Evolutionary conservation across 2,888 invertebrate species (phyloP).

Genomic region (Agrochola lychnidis): DNA sequence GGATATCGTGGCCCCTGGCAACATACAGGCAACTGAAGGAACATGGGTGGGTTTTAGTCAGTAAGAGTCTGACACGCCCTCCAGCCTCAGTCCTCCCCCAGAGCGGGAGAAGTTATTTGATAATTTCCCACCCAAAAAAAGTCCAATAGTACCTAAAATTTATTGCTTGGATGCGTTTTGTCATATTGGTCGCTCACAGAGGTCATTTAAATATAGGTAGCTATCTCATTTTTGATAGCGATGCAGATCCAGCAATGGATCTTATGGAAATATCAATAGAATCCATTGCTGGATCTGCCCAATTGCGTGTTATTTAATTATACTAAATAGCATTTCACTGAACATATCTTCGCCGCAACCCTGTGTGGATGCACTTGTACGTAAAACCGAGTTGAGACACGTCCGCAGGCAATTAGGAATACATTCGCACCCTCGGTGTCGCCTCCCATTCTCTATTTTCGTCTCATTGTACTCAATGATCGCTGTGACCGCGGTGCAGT

Average conservation of each 20-base stretch:
- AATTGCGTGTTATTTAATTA: no score
- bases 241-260: neutral
- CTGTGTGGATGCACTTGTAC: conserved; percentile 66
- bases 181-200: neutral
- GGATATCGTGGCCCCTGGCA: no score
- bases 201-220: neutral
- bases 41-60: no score
- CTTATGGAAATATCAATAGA: no score
- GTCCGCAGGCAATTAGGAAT: conserved; percentile 79
- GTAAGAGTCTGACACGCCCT: no score
- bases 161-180: neutral
- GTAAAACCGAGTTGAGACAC: conserved; percentile 78
- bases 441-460: conserved; percentile 68
- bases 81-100: no score
- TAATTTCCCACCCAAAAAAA: no score
- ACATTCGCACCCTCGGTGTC: conserved; percentile 73
- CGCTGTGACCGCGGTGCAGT: conserved; percentile 44
- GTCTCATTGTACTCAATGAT: conserved; percentile 62
- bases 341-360: conserved; percentile 44
- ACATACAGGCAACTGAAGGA: no score
- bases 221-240: neutral
- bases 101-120: no score
- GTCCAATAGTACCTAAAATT: neutral
- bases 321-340: neutral
- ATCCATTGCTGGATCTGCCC: no score